Evolutionary conservation across 2,113 vertebrate species (phyloP).

Genomic region (Atlantisia rogersi): DNA sequence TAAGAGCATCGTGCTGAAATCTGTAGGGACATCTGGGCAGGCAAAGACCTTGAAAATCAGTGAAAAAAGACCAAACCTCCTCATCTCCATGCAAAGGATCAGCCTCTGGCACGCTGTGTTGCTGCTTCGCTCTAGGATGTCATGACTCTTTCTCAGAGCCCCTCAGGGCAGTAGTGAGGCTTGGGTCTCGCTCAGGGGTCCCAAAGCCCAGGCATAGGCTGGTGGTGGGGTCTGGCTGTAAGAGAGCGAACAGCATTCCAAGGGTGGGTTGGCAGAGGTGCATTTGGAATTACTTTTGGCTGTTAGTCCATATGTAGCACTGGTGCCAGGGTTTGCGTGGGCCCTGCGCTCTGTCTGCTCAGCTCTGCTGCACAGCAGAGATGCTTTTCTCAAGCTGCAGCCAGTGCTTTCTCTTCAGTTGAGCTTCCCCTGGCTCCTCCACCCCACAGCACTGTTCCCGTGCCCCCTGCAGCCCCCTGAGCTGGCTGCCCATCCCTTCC

Average conservation of each 20-base stretch:
- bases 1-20: neutral
- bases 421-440: neutral
- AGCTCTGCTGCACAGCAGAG: too few relatives aligned
- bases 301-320: fast-evolving
- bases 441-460: fast-evolving
- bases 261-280: neutral
- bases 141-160: neutral
- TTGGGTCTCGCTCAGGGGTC: neutral
- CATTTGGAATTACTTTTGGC: neutral
- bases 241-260: neutral
- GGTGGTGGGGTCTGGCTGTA: neutral
- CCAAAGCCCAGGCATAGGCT: neutral
- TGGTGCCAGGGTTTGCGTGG: too few relatives aligned
- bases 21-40: neutral
- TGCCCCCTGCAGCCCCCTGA: too few relatives aligned
- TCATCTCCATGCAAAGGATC: neutral
- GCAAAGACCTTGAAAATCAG: neutral
- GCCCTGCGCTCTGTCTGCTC: too few relatives aligned
- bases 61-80: neutral
- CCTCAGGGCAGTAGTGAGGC: neutral
- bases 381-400: neutral
- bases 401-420: neutral
- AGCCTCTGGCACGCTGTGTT: neutral
- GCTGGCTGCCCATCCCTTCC: neutral
- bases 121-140: neutral